A percentile compares a stretch with the other conserved stretches of the same genome.
Evolutionary conservation across 2,888 invertebrate species (phyloP).

Genomic region (Sepiola atlantica): DNA sequence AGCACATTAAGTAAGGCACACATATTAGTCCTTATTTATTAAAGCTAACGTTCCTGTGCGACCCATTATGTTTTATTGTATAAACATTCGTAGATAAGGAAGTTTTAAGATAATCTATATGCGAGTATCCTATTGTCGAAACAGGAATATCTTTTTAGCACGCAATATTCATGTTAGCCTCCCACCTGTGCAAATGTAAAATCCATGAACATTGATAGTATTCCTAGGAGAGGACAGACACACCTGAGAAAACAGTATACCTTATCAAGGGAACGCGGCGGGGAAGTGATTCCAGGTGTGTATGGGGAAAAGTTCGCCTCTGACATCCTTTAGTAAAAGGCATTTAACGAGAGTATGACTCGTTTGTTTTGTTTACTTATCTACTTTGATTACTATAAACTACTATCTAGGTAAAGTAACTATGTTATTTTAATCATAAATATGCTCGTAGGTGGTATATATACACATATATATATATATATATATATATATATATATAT

Average conservation of each 20-base stretch:
- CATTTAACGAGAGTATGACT: neutral
- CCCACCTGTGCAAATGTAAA: neutral
- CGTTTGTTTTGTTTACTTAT: neutral
- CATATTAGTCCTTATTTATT: neutral
- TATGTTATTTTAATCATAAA: neutral
- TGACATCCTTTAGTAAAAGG: neutral
- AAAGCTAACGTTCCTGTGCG: neutral
- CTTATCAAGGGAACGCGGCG: neutral
- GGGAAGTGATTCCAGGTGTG: neutral
- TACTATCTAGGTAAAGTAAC: neutral
- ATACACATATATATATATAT: too few species aligned
- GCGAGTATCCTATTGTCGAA: neutral
- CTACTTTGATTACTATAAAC: neutral
- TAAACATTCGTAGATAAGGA: neutral
- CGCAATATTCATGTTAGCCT: neutral
- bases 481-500: neutral
- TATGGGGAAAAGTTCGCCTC: neutral
- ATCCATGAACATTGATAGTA: neutral
- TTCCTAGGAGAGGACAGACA: neutral
- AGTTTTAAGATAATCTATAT: neutral
- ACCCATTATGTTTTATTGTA: neutral
- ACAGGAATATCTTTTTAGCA: neutral
- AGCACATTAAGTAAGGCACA: too few species aligned
- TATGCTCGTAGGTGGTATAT: neutral
- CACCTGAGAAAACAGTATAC: neutral